A percentile compares a stretch with the other conserved stretches of the same genome.
These are phyloP conservation scores for Nilaparvata lugens DNA, from an alignment of 1,140 invertebrate genomes.

Conservation along the genomic window DNA sequence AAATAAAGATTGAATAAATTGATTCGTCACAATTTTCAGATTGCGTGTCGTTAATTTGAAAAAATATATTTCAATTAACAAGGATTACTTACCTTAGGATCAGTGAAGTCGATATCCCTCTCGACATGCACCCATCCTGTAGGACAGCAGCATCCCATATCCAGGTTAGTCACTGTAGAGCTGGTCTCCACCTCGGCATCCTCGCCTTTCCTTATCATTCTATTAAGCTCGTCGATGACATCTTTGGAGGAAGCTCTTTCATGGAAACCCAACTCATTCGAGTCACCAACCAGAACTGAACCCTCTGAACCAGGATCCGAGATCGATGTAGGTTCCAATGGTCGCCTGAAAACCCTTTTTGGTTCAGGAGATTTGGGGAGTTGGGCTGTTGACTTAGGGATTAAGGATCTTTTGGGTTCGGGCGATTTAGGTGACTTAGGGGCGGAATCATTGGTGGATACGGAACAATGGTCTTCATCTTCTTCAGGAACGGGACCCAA, in stretches of 20 bases:
- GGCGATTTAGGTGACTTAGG: too few relatives aligned
- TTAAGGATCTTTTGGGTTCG: not conserved
- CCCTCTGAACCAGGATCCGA: not conserved
- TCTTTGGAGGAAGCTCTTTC: conserved; percentile 62
- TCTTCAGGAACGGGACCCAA: conserved; percentile 53
- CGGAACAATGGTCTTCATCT: conserved; percentile 39
- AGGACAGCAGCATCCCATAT: conserved; percentile 49
- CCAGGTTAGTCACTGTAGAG: not conserved
- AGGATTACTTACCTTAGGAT: conserved; percentile 55
- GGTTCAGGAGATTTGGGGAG: not conserved
- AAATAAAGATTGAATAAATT: too few relatives aligned
- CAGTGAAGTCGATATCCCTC: conserved; percentile 61
- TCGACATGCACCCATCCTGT: conserved; percentile 71
- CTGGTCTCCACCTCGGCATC: conserved; percentile 27
- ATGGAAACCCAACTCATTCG: conserved; percentile 49
- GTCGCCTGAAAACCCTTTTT: conserved; percentile 1
- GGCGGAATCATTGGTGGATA: too few relatives aligned
- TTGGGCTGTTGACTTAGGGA: not conserved
- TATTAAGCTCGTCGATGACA: conserved; percentile 63
- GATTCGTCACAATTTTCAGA: too few relatives aligned
- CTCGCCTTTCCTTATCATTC: conserved; percentile 55
- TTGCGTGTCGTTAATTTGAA: too few relatives aligned
- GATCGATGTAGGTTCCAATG: not conserved
- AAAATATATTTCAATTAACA: not conserved
- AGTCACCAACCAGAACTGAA: conserved; percentile 2